These are phyloP conservation scores for Thereuonema tuberculata DNA, from an alignment of 1,140 invertebrate genomes.

Conservation along the genomic window DNA sequence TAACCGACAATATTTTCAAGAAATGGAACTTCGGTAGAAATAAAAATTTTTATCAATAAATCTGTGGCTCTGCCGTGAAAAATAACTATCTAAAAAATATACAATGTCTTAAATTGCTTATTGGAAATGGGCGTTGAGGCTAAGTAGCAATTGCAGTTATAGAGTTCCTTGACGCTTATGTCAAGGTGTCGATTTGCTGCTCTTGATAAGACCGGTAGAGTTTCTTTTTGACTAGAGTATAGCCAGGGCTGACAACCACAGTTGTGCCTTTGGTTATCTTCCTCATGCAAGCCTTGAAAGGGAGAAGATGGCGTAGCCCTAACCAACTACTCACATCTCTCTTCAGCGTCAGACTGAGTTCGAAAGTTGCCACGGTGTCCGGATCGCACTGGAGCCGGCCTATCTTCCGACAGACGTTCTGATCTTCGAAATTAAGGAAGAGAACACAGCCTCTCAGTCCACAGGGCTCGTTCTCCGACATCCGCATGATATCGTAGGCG, in stretches of 20 bases:
- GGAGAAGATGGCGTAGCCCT: constrained; percentile 44
- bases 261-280: constrained; percentile 64
- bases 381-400: constrained; percentile 62
- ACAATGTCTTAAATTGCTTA: no score
- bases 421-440: constrained; percentile 27
- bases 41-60: no score
- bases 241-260: constrained; percentile 67
- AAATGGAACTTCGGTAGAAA: no score
- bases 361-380: constrained; percentile 67
- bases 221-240: constrained; percentile 70
- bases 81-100: no score
- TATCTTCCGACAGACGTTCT: constrained; percentile 35
- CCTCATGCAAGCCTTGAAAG: constrained; percentile 35
- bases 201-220: constrained; percentile 46
- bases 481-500: constrained; percentile 53
- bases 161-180: no score
- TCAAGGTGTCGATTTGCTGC: no score
- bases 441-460: constrained; percentile 43
- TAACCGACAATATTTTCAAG: no score
- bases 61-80: no score
- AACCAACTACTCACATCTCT: constrained; percentile 63
- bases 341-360: constrained; percentile 65
- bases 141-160: no score
- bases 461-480: constrained; percentile 71
- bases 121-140: no score